Evolutionary conservation across 2,797 vertebrate genomes (phyloP).

Genomic region (Chelonia mydas): DNA sequence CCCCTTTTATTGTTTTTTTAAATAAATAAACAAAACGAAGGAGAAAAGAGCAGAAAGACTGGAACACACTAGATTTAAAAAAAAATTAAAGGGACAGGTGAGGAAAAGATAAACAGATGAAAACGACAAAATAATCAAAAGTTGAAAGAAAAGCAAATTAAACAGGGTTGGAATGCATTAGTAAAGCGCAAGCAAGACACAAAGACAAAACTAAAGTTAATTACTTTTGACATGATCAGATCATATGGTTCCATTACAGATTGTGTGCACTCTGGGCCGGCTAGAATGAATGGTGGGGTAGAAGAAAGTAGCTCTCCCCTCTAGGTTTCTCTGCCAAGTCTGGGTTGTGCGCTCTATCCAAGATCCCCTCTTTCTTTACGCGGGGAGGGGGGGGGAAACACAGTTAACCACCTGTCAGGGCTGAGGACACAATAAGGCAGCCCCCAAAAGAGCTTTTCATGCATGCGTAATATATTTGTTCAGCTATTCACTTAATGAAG

Average conservation of each 20-base stretch:
- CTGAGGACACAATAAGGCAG: constrained; percentile 87
- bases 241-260: constrained; percentile 66
- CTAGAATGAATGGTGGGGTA: constrained; percentile 47
- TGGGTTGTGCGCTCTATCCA: constrained; percentile 53
- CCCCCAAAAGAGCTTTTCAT: constrained; percentile 92
- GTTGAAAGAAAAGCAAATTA: constrained; percentile 56
- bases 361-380: constrained; percentile 79
- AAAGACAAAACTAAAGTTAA: constrained; percentile 71
- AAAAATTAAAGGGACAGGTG: constrained; percentile 7
- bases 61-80: background rate
- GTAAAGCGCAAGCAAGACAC: background rate
- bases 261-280: background rate
- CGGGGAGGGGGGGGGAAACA: constrained; percentile 82
- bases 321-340: constrained; percentile 70
- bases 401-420: constrained; percentile 98
- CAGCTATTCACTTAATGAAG: constrained; percentile 97
- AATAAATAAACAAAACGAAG: constrained; percentile 7
- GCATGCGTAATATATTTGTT: constrained; percentile 99
- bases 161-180: constrained; percentile 51
- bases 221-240: constrained; percentile 71
- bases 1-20: background rate
- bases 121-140: constrained; percentile 33
- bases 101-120: background rate
- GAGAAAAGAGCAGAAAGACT: constrained; percentile 10
- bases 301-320: constrained; percentile 76